Conservation (phyloP, 2,113 vertebrate species). For the Artemisiospiza belli region DNA sequence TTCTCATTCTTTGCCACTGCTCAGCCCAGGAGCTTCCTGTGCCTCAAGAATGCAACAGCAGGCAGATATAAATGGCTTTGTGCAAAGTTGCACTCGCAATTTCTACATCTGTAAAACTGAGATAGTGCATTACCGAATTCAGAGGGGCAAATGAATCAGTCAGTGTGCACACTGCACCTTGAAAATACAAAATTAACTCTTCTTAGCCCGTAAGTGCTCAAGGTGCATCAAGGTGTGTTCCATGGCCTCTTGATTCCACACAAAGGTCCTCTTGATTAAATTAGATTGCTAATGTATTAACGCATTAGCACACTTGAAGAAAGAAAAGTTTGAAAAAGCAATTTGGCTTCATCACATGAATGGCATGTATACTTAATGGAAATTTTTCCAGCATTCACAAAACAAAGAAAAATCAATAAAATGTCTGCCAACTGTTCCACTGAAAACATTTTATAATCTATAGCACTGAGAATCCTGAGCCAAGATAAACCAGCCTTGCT, state of each 20-base stretch:
- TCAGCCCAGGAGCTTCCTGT: background rate
- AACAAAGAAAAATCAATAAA: constrained; percentile 75
- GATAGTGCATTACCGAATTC: background rate
- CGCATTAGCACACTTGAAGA: constrained; percentile 10
- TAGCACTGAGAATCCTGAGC: constrained; percentile 58
- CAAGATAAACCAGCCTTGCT: constrained; percentile 73
- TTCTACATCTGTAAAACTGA: background rate
- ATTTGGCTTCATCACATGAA: constrained; percentile 42
- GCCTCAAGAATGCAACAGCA: background rate
- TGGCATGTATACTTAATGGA: constrained; percentile 52
- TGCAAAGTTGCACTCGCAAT: background rate
- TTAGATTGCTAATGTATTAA: background rate
- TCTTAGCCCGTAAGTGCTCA: background rate
- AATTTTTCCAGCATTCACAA: constrained; percentile 72
- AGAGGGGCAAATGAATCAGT: background rate
- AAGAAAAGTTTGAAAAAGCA: constrained; percentile 40
- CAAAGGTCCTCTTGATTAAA: constrained; percentile 40
- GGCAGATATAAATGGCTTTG: background rate
- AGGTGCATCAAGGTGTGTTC: background rate
- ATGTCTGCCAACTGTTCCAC: constrained; percentile 66
- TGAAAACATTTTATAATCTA: constrained; percentile 72
- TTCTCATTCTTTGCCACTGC: background rate
- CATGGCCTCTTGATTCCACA: background rate
- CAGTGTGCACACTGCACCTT: background rate
- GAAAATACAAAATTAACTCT: constrained; percentile 23